These are phyloP conservation scores for Drosophila prostipennis DNA, from an alignment of 2,888 invertebrate genomes.

Conservation along the genomic window DNA sequence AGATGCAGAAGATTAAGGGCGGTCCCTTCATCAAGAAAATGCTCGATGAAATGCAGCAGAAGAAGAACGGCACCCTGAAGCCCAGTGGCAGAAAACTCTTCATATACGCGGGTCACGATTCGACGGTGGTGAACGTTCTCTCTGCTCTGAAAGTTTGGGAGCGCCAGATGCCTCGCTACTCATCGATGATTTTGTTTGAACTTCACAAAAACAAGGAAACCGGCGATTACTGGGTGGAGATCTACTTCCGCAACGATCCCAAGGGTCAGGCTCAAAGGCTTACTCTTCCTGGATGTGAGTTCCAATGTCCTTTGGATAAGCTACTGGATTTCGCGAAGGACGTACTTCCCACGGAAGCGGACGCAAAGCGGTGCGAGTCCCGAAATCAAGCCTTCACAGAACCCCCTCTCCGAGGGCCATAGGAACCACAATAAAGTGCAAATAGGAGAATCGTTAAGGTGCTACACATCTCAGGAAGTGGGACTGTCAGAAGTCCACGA, in stretches of 20 bases:
- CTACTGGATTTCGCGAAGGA: constrained; percentile 85
- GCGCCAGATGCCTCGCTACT: constrained; percentile 87
- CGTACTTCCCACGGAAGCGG: constrained; percentile 85
- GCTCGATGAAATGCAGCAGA: constrained; percentile 86
- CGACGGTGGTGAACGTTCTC: constrained; percentile 88
- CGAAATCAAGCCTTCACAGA: constrained; percentile 85
- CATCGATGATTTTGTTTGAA: constrained; percentile 87
- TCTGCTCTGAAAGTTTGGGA: constrained; percentile 88
- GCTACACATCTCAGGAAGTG: constrained; percentile 44
- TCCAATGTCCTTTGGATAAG: constrained; percentile 86
- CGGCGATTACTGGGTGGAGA: constrained; percentile 84
- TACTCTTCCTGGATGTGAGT: constrained; percentile 87
- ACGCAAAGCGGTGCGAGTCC: constrained; percentile 86
- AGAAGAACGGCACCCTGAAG: constrained; percentile 83
- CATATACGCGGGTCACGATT: constrained; percentile 90
- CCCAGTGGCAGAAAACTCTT: constrained; percentile 86
- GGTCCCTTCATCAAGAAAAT: constrained; percentile 88
- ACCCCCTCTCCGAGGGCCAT: constrained; percentile 85
- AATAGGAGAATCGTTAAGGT: constrained; percentile 17
- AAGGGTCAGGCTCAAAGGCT: constrained; percentile 85
- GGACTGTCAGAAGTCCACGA: constrained; percentile 12
- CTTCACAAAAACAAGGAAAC: constrained; percentile 85
- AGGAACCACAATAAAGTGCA: constrained; percentile 22
- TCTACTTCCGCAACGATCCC: constrained; percentile 85
- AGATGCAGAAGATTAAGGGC: constrained; percentile 87